Evolutionary conservation across 2,113 vertebrate genomes (phyloP).

Genomic region (Canis aureus): DNA sequence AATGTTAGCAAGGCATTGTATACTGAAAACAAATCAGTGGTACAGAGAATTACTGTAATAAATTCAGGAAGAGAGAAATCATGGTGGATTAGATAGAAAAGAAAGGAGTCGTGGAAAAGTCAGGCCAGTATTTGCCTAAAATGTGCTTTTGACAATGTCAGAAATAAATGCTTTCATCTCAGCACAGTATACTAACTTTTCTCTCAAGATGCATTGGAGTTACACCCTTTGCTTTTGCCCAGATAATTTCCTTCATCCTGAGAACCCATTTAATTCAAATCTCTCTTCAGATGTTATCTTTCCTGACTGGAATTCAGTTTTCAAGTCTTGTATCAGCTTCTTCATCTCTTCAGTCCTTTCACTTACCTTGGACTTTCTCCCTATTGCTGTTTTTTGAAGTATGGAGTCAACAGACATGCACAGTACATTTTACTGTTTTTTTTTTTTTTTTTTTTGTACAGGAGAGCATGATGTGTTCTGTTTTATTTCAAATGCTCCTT

Average conservation of each 20-base stretch:
- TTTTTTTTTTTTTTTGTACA: background rate
- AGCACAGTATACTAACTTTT: background rate
- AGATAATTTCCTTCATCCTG: background rate
- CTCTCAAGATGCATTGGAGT: background rate
- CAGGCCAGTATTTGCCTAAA: background rate
- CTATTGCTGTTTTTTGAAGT: background rate
- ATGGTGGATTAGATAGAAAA: background rate
- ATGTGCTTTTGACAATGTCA: background rate
- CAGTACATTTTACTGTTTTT: background rate
- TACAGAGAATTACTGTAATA: background rate
- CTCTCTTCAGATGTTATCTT: constrained; percentile 7
- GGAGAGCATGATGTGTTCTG: background rate
- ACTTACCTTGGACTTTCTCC: background rate
- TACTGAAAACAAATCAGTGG: background rate
- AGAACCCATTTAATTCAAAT: background rate
- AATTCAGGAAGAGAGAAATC: background rate
- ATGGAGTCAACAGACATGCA: background rate
- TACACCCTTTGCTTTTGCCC: background rate
- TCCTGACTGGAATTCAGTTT: background rate
- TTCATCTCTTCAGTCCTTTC: background rate
- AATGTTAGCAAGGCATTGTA: background rate
- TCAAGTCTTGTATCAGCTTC: background rate
- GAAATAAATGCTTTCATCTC: background rate
- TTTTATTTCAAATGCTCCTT: constrained; percentile 33
- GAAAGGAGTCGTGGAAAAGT: background rate